Base-by-base conservation (phyloP, 2,113 vertebrate species). In the Ailuropoda melanoleuca region DNA sequence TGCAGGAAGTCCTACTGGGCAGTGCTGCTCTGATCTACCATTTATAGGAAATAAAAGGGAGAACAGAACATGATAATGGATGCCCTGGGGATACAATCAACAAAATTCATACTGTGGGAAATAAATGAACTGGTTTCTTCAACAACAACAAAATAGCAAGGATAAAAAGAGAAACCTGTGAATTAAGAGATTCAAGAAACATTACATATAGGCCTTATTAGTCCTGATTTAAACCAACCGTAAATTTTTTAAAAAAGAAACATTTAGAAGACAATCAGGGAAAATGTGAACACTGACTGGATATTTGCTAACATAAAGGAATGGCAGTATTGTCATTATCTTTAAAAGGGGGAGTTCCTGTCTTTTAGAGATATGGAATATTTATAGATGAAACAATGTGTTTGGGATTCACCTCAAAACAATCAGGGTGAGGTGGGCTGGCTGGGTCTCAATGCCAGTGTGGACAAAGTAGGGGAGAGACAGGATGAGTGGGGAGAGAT, bases 101-200 rank as follows among this genome's bases (percentile, higher is more conserved):
- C 15, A 77, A 58, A 72, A 93, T 60, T 90, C 86, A 80, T n/a
- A 48, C 48, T 26, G 8, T 60, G 64, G 81, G 21, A 87, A 82
- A 91, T 23, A 77, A 94, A 87, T 31, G 29, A 58, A 31, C 15
- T 82, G 15, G n/a, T 62, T 82, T 88, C 77, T 84, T 72, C 55
- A 94, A 92, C 24, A 88, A 88, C 13, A 75, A 90, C 48, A 55
- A 91, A 68, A 64, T 8, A 58, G 48, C 48, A 55, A 58, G 31
- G 48, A 9, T n/a, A 68, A n/a, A n/a, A 80, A 66, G 15, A 19
- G 14, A 70, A 91, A 56, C 3, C 62, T n/a, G 13, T 60, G 21
- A 5, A 81, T 87, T 91, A 94, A 75, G 23, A 94, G 62, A 88
- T 34, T 94, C 6, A 62, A 90, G 50, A 94, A 92, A 92, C 26